Percentiles rank a stretch among this genome's conserved stretches.
These are phyloP conservation scores for Hirtodrosophila duncani DNA, from an alignment of 2,888 invertebrate species.

Conservation along the genomic window DNA sequence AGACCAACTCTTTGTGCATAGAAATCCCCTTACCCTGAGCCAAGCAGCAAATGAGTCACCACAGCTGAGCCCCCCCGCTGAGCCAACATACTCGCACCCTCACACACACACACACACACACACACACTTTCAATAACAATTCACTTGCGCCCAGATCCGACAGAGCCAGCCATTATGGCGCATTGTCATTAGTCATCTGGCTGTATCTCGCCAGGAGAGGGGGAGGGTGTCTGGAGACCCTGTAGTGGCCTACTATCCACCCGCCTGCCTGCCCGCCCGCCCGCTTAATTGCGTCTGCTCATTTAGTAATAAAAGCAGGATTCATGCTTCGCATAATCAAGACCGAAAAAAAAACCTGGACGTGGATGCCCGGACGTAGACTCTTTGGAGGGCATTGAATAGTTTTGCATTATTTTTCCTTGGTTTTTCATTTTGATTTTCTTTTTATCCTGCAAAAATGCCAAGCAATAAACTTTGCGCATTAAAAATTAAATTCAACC, in stretches of 20 bases:
- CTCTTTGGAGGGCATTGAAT: constrained; percentile 14
- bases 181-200: constrained; percentile 52
- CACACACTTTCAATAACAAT: constrained; percentile 23
- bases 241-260: too few relatives aligned
- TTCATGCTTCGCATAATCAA: constrained; percentile 25
- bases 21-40: constrained; percentile 2
- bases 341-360: constrained; percentile 3
- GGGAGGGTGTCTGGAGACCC: too few relatives aligned
- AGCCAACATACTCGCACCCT: too few relatives aligned
- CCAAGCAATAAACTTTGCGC: constrained; percentile 6
- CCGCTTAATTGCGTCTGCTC: constrained; percentile 62
- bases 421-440: constrained; percentile 15
- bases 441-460: constrained; percentile 25
- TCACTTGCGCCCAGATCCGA: constrained; percentile 8
- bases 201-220: background rate
- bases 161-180: constrained; percentile 13
- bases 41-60: constrained; percentile 48
- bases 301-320: constrained; percentile 57
- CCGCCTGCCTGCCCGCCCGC: background rate
- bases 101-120: too few relatives aligned
- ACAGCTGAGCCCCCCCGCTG: constrained; percentile 10
- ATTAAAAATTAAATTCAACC: constrained; percentile 33
- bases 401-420: constrained; percentile 17
- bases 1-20: constrained; percentile 4
- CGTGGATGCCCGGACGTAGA: background rate